Percentiles rank a stretch among this genome's conserved stretches.
Conservation (phyloP, 2,113 vertebrate species). For the Nipponia nippon region DNA sequence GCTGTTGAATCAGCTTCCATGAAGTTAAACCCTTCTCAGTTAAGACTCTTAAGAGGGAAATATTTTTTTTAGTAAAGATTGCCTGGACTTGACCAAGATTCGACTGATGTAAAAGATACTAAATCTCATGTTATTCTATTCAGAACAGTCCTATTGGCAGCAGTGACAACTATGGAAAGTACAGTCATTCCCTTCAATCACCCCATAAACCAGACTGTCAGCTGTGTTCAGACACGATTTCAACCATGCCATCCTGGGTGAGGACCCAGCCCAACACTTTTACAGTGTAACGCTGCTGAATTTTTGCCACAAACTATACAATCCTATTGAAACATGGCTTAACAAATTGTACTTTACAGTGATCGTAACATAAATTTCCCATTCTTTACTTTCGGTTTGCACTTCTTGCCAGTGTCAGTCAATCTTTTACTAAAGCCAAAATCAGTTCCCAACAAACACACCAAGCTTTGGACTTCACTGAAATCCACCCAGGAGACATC, state of each 20-base stretch:
- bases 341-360: neutral
- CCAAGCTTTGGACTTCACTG: neutral
- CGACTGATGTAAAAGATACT: neutral
- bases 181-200: neutral
- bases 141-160: neutral
- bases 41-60: neutral
- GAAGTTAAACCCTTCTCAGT: neutral
- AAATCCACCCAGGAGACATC: neutral
- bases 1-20: neutral
- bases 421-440: neutral
- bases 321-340: neutral
- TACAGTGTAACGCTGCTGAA: rapidly evolving
- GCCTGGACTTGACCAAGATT: neutral
- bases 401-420: neutral
- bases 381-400: neutral
- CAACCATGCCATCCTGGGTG: neutral
- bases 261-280: neutral
- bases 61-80: neutral
- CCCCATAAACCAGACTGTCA: neutral
- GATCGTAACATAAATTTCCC: neutral
- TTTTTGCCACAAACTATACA: neutral
- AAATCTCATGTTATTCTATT: neutral
- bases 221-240: neutral
- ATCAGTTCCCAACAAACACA: neutral
- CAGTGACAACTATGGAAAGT: neutral